Base-by-base conservation (phyloP, 2,113 vertebrate species). In the Brienomyrus longianalis region DNA sequence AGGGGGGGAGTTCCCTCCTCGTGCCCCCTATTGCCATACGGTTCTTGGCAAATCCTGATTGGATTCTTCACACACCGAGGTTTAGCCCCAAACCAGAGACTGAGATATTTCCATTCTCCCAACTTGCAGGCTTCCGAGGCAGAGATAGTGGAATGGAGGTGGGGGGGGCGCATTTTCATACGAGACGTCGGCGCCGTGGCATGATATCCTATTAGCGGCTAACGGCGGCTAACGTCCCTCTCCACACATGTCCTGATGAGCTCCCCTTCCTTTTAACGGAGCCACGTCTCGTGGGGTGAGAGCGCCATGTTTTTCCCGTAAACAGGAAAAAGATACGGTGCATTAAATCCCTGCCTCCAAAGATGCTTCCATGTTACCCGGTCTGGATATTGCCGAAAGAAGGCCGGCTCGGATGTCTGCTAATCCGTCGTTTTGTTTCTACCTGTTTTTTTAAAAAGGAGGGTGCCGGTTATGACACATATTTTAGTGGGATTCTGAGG, bases 181-280 rank as follows among this genome's bases (percentile, higher is more conserved):
- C n/a, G 39, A 51, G 59, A 52, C 52, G 87, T 89, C 93, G 92
- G 87, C 23, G 23, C 70, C 87, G 47, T 90, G 86, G 89, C 88
- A 77, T 9, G 45, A 84, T 89, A 89, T 87, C 86, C 84, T 66
- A 88, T 90, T 92, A 90, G 83, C 50, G 54, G 56, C 86, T 93
- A 91, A 93, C 93, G 91, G 93, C 91, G 91, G 77, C 89, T 21
- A 66, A 31, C 10, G 1, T 13, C 10, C n/a, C n/a, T 86, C 92
- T 91, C 85, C 87, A 89, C 85, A 92, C 92, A 91, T 66, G 91
- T 92, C 91, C 93, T 93, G 93, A 93, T 93, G 91, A 93, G 90
- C 93, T 94, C 93, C 92, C 93, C 92, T 54, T 91, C 91, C 80
- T 90, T 90, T 92, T 94, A 94, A 94, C 94, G 93, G 89, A 90